A percentile compares a stretch with the other conserved stretches of the same genome.
Evolutionary conservation across 2,113 vertebrate genomes (phyloP).

Genomic region (Halichoeres trimaculatus): DNA sequence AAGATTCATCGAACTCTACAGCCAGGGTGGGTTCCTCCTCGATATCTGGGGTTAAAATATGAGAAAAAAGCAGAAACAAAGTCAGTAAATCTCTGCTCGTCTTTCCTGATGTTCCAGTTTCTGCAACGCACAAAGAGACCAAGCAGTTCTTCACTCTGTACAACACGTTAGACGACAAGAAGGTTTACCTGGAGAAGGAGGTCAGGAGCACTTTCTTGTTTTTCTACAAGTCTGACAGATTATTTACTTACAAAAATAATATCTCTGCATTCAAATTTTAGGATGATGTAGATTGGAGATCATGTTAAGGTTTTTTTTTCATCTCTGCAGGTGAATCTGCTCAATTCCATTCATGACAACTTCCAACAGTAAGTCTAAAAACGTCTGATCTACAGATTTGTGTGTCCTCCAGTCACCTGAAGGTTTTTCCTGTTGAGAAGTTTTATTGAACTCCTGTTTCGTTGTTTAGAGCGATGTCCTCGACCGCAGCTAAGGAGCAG

Average conservation of each 20-base stretch:
- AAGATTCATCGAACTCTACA: slow-evolving; percentile 97
- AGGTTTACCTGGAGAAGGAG: slow-evolving; percentile 98
- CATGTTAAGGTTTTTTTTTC: neutral
- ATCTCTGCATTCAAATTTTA: too few species aligned
- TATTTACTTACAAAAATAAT: too few species aligned
- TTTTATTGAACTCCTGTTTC: neutral
- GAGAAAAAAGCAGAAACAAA: neutral
- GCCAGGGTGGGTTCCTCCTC: slow-evolving; percentile 84
- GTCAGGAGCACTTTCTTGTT: slow-evolving; percentile 69
- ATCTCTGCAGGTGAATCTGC: slow-evolving; percentile 89
- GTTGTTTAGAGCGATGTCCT: slow-evolving; percentile 92
- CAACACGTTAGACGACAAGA: slow-evolving; percentile 98
- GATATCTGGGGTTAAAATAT: neutral
- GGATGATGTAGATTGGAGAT: too few species aligned
- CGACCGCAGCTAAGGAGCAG: slow-evolving; percentile 92
- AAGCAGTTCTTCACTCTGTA: slow-evolving; percentile 99
- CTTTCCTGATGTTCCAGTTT: slow-evolving; percentile 83
- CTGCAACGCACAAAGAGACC: slow-evolving; percentile 98
- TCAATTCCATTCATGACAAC: slow-evolving; percentile 98
- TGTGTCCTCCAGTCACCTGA: neutral
- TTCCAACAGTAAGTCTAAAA: slow-evolving; percentile 92
- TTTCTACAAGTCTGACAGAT: too few species aligned
- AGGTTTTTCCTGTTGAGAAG: neutral
- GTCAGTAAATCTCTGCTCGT: neutral
- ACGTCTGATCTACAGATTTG: neutral